Evolutionary conservation across 2,888 invertebrate species (phyloP).

Genomic region (Cactoblastis cactorum): DNA sequence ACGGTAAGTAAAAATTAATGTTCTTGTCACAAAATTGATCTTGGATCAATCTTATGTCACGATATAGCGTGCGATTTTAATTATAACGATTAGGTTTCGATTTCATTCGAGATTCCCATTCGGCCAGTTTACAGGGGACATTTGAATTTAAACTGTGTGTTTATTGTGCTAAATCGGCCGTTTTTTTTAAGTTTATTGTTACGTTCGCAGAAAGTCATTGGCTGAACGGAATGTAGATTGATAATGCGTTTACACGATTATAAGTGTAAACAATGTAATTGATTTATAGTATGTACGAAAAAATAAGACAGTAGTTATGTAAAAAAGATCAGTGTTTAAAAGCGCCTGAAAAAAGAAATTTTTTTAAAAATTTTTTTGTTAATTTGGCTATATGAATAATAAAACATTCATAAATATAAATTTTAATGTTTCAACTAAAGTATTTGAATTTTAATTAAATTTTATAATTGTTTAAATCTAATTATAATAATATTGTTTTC

Average conservation of each 20-base stretch:
- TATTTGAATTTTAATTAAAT: too few species aligned
- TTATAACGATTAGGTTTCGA: slow-evolving; percentile 34
- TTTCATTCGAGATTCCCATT: slow-evolving; percentile 28
- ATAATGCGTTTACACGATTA: background rate
- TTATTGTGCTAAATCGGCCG: slow-evolving; percentile 2
- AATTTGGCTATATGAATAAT: too few species aligned
- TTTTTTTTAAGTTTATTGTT: background rate
- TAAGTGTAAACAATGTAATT: background rate
- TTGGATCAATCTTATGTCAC: slow-evolving; percentile 19
- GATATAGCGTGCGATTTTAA: slow-evolving; percentile 35
- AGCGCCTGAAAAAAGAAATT: background rate
- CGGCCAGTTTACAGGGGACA: slow-evolving; percentile 31
- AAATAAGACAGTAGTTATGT: background rate
- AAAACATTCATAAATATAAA: too few species aligned
- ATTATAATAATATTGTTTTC: too few species aligned
- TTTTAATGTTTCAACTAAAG: too few species aligned
- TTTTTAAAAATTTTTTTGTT: too few species aligned
- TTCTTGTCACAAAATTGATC: slow-evolving; percentile 13
- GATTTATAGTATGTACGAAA: background rate
- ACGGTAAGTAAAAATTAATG: slow-evolving; percentile 50
- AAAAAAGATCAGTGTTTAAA: background rate
- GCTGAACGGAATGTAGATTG: background rate
- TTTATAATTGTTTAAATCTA: too few species aligned
- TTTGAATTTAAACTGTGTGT: slow-evolving; percentile 28
- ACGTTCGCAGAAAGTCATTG: background rate